Conservation (phyloP, 1,140 invertebrate species). For the Lepidurus apus region DNA sequence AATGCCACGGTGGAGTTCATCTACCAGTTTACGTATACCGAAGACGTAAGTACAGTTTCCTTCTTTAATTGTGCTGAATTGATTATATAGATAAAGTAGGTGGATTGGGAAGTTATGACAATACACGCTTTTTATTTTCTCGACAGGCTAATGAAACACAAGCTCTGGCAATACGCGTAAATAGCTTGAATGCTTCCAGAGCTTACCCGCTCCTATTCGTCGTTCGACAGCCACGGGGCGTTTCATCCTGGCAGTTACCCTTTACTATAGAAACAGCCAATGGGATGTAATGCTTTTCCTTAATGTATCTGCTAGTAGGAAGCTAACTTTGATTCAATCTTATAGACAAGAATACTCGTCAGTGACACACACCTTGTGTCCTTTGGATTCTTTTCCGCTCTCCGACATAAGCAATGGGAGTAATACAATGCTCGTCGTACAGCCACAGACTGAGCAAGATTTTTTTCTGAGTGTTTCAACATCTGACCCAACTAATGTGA, state of each 20-base stretch:
- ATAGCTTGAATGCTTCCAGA: constrained; percentile 45
- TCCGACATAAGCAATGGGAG: constrained; percentile 34
- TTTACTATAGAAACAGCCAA: constrained; percentile 51
- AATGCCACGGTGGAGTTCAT: constrained; percentile 34
- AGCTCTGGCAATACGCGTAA: constrained; percentile 53
- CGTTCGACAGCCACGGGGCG: constrained; percentile 57
- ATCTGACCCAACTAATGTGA: constrained; percentile 48
- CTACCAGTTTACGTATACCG: constrained; percentile 30
- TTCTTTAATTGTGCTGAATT: neutral
- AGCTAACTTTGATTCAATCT: constrained; percentile 23
- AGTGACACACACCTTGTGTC: constrained; percentile 60
- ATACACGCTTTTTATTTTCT: neutral
- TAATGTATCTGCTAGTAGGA: constrained; percentile 26
- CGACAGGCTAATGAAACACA: constrained; percentile 39
- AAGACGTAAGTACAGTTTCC: constrained; percentile 23
- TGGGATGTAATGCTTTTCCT: constrained; percentile 42
- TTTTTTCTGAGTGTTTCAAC: constrained; percentile 58
- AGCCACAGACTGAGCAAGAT: constrained; percentile 40
- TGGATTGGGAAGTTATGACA: neutral
- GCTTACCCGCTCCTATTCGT: constrained; percentile 59
- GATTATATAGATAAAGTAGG: neutral
- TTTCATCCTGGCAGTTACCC: constrained; percentile 64
- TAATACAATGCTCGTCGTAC: neutral
- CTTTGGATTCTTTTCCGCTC: constrained; percentile 50
- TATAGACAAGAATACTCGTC: constrained; percentile 50